Evolutionary conservation across 2,888 invertebrate genomes (phyloP).

Genomic region (Meiosimyza decipiens): DNA sequence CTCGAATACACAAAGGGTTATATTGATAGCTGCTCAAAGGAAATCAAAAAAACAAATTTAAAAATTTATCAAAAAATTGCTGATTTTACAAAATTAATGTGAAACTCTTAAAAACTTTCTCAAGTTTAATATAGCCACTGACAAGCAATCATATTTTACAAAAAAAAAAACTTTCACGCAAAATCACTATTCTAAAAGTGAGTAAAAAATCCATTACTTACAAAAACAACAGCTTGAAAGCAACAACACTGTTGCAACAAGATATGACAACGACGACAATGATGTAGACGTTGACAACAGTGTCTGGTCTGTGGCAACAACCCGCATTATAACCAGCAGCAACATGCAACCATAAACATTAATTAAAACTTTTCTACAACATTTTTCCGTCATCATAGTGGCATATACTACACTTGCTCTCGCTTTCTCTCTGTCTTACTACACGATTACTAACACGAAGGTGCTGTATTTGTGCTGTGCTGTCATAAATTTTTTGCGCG

Average conservation of each 20-base stretch:
- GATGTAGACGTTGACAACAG: constrained; percentile 18
- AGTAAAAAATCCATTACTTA: background rate
- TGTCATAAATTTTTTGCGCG: constrained; percentile 13
- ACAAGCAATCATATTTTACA: no score
- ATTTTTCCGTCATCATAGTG: constrained; percentile 27
- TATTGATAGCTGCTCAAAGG: no score
- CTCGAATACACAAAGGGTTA: no score
- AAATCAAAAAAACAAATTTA: no score
- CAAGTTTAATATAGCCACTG: no score
- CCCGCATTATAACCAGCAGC: constrained; percentile 24
- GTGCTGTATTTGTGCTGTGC: background rate
- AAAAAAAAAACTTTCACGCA: no score
- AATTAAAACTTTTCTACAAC: constrained; percentile 34
- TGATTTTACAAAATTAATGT: no score
- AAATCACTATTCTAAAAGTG: no score
- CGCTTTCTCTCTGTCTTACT: background rate
- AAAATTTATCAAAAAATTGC: no score
- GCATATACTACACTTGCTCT: background rate
- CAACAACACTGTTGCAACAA: constrained; percentile 6
- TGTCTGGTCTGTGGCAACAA: constrained; percentile 1
- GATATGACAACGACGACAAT: constrained; percentile 18
- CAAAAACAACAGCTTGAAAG: background rate
- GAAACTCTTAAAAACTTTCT: no score
- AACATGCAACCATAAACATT: constrained; percentile 36
- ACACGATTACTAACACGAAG: background rate